These are phyloP conservation scores for Hipparchia sbordonii DNA, from an alignment of 2,888 invertebrate species.

Conservation along the genomic window DNA sequence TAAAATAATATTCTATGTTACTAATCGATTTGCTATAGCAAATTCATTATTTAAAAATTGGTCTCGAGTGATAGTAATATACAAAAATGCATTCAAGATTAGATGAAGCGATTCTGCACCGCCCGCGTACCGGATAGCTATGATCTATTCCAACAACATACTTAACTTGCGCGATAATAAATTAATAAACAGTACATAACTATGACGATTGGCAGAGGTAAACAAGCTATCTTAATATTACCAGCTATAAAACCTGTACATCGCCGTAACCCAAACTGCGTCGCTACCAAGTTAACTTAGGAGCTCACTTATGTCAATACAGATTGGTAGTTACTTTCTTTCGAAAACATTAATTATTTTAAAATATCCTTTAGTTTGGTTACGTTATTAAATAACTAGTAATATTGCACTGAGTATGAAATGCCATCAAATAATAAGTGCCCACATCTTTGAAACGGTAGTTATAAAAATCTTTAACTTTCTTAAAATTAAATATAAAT, in stretches of 20 bases:
- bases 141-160: constrained; percentile 81
- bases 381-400: constrained; percentile 84
- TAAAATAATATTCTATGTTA: constrained; percentile 79
- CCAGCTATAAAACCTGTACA: constrained; percentile 82
- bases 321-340: constrained; percentile 80
- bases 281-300: constrained; percentile 71
- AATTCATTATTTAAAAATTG: constrained; percentile 78
- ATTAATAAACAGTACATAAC: constrained; percentile 80
- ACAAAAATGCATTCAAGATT: constrained; percentile 74
- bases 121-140: constrained; percentile 75
- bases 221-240: constrained; percentile 82
- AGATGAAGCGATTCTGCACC: constrained; percentile 62
- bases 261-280: constrained; percentile 80
- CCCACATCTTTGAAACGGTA: constrained; percentile 74
- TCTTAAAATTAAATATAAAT: constrained; percentile 80
- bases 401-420: constrained; percentile 85
- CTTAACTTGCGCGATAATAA: constrained; percentile 79
- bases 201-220: constrained; percentile 83
- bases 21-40: constrained; percentile 79
- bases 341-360: constrained; percentile 78
- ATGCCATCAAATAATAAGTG: constrained; percentile 83
- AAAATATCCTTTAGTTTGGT: constrained; percentile 84
- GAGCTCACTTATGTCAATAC: constrained; percentile 79
- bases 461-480: constrained; percentile 73
- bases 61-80: constrained; percentile 77